These are phyloP conservation scores for Enteromius treurensis DNA, from an alignment of 2,797 vertebrate species.

Conservation along the genomic window DNA sequence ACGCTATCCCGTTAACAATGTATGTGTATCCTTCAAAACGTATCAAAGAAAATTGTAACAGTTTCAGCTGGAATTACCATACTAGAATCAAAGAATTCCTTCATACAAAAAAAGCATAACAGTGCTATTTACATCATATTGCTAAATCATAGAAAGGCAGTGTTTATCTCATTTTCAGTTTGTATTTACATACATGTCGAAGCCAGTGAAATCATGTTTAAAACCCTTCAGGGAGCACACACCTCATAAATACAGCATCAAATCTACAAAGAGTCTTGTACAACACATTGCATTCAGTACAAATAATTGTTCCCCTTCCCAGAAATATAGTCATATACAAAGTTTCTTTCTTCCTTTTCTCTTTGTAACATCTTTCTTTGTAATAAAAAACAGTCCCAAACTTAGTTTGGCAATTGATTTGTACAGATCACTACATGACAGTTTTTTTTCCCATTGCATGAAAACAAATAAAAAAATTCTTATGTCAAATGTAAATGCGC, in stretches of 20 bases:
- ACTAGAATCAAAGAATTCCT: conserved; percentile 90
- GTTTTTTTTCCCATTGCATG: conserved; percentile 10
- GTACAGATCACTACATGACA: conserved; percentile 34
- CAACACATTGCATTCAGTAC: conserved; percentile 49
- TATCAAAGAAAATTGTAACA: conserved; percentile 60
- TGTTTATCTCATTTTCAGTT: conserved; percentile 85
- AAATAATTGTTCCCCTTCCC: conserved; percentile 45
- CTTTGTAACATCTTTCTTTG: conserved; percentile 33
- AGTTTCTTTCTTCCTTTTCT: conserved; percentile 38
- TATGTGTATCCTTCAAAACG: conserved; percentile 61
- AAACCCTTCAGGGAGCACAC: conserved; percentile 67
- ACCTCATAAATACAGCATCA: conserved; percentile 77
- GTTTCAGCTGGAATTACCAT: conserved; percentile 90
- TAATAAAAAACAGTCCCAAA: conserved; percentile 47
- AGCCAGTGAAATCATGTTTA: conserved; percentile 73
- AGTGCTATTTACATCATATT: conserved; percentile 99
- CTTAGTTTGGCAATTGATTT: conserved; percentile 47
- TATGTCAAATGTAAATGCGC: conserved; percentile 35
- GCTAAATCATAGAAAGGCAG: conserved; percentile 99
- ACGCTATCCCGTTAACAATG: conserved; percentile 86
- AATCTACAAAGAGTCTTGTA: conserved; percentile 57
- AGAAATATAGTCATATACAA: conserved; percentile 54
- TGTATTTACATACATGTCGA: conserved; percentile 89
- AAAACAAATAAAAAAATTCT: conserved; percentile 13
- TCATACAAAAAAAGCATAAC: conserved; percentile 96